These are phyloP conservation scores for Apis cerana DNA, from an alignment of 1,140 invertebrate species.

Conservation along the genomic window DNA sequence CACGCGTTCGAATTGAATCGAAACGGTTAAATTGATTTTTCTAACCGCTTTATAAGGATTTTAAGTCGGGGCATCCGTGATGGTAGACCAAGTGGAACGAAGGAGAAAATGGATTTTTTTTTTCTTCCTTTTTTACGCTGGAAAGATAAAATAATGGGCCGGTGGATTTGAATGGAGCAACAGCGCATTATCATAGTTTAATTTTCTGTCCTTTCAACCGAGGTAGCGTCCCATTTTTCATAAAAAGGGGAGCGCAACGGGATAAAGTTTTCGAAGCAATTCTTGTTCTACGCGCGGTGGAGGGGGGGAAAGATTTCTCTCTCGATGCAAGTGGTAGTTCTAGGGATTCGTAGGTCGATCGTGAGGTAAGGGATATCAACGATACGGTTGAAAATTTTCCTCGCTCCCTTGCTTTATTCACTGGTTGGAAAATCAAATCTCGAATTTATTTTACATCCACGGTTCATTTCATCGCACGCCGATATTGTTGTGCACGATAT, in stretches of 20 bases:
- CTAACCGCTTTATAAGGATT: neutral
- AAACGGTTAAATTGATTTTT: conserved; percentile 4
- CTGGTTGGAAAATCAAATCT: conserved; percentile 17
- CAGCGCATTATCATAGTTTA: conserved; percentile 26
- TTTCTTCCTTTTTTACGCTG: neutral
- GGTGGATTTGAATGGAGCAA: neutral
- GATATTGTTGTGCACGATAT: neutral
- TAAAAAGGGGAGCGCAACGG: neutral
- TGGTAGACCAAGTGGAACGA: neutral
- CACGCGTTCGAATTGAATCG: neutral
- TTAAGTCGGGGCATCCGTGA: neutral
- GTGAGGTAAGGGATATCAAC: conserved; percentile 21
- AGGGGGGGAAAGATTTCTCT: neutral
- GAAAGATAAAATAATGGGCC: conserved; percentile 11
- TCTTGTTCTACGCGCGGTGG: neutral
- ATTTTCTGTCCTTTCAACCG: conserved; percentile 11
- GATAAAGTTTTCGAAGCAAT: conserved; percentile 17
- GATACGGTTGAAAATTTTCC: conserved; percentile 17
- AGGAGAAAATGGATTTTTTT: neutral
- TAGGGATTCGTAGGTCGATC: neutral
- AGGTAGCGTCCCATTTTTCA: conserved; percentile 12
- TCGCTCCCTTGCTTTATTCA: neutral
- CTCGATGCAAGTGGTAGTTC: neutral
- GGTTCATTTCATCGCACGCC: neutral
- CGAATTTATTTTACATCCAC: conserved; percentile 13